These are phyloP conservation scores for Mustela erminea DNA, from an alignment of 2,797 vertebrate genomes.

Conservation along the genomic window DNA sequence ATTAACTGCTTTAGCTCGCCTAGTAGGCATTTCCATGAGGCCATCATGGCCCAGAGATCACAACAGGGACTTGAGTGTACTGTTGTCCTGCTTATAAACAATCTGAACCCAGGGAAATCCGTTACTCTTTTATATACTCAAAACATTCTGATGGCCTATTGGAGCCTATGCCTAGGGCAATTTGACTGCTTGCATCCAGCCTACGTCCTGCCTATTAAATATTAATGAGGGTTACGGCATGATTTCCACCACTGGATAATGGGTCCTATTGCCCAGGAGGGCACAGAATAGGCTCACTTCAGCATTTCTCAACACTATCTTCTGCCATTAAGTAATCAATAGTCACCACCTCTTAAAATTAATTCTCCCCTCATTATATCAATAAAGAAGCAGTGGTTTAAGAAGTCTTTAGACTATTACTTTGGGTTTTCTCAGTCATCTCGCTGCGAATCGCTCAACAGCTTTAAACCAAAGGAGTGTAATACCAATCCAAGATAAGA, in stretches of 20 bases:
- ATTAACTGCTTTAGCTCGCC: constrained; percentile 75
- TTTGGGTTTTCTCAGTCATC: constrained; percentile 82
- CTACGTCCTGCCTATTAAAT: constrained; percentile 84
- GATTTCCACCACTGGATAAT: constrained; percentile 87
- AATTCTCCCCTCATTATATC: constrained; percentile 85
- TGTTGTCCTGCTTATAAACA: constrained; percentile 77
- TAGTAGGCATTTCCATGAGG: constrained; percentile 75
- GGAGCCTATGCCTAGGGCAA: constrained; percentile 70
- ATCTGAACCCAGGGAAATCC: constrained; percentile 76
- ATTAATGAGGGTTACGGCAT: constrained; percentile 86
- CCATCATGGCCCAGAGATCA: constrained; percentile 71
- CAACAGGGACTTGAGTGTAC: constrained; percentile 69
- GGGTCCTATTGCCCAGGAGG: constrained; percentile 82
- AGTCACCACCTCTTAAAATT: constrained; percentile 88
- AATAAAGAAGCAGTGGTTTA: constrained; percentile 83
- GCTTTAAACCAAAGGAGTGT: constrained; percentile 72
- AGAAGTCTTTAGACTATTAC: constrained; percentile 78
- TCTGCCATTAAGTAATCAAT: constrained; percentile 90
- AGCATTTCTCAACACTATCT: constrained; percentile 86
- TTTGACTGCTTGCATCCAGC: constrained; percentile 71
- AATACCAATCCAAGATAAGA: constrained; percentile 74
- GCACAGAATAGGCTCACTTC: constrained; percentile 85
- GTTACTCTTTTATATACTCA: constrained; percentile 77
- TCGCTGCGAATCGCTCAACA: constrained; percentile 81
- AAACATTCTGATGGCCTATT: constrained; percentile 77